phyloP scores from a whole-genome alignment of 1,140 invertebrate genomes.

The Platyura marginata region DNA sequence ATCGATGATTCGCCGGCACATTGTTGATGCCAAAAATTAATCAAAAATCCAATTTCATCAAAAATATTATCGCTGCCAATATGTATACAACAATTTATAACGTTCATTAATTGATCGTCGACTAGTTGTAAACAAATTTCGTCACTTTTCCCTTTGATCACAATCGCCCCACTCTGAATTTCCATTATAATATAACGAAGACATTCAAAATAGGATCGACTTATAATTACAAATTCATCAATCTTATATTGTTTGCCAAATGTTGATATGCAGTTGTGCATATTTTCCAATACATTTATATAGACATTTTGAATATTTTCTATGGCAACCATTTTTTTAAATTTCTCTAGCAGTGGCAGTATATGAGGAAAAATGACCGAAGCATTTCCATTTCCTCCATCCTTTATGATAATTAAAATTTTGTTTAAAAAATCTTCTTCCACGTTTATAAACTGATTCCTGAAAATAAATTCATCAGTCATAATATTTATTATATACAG shows the following conservation, averaged over 20 bases:
- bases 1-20: no score
- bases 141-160: no score
- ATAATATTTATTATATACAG: no score
- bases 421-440: slow-evolving; percentile 53
- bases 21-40: no score
- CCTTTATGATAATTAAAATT: slow-evolving; percentile 41
- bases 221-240: no score
- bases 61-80: not conserved
- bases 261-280: no score
- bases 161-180: no score
- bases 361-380: slow-evolving; percentile 49
- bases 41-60: not conserved
- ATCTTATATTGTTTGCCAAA: no score
- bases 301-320: slow-evolving; percentile 36
- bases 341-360: slow-evolving; percentile 49
- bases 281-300: slow-evolving; percentile 43
- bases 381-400: slow-evolving; percentile 54
- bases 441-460: slow-evolving; percentile 44
- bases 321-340: slow-evolving; percentile 27
- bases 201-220: slow-evolving; percentile 58
- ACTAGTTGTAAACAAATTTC: no score
- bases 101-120: no score
- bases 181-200: slow-evolving; percentile 37
- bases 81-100: no score
- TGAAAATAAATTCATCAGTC: slow-evolving; percentile 14